Percentiles rank a stretch among this genome's conserved stretches.
Evolutionary conservation across 2,113 vertebrate genomes (phyloP).

Genomic region (Sapayoa aenigma): DNA sequence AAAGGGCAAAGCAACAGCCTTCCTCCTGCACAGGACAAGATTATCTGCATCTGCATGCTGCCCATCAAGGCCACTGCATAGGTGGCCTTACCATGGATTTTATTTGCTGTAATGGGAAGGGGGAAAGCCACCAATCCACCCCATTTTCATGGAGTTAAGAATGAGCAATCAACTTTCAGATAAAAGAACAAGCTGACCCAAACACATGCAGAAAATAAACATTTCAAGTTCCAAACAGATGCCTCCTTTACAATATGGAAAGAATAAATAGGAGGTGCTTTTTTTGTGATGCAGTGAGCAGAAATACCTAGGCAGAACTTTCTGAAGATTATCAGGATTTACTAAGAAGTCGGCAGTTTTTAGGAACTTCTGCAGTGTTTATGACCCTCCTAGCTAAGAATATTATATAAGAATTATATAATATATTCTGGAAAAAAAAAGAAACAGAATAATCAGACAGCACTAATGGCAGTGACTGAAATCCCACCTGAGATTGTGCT

Average conservation of each 20-base stretch:
- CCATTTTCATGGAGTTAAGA: not conserved
- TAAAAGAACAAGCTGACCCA: not conserved
- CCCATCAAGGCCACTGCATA: not conserved
- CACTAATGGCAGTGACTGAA: not conserved
- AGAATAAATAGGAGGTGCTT: not conserved
- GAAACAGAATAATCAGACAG: not conserved
- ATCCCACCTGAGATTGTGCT: not conserved
- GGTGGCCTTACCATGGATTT: not conserved
- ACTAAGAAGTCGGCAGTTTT: not conserved
- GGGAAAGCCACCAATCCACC: not conserved
- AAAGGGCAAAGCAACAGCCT: not conserved
- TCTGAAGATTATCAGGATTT: not conserved
- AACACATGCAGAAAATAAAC: not conserved
- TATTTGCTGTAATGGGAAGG: not conserved
- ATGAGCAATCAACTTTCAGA: not conserved
- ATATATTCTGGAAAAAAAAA: not conserved
- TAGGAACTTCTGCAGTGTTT: not conserved
- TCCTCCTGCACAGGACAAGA: not conserved
- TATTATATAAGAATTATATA: not conserved
- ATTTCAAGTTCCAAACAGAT: not conserved
- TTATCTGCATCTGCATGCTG: rapidly evolving
- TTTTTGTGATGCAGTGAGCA: not conserved
- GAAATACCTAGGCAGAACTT: not conserved
- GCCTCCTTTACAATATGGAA: not conserved
- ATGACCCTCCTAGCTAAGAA: not conserved